These are phyloP conservation scores for Phrynocephalus versicolor DNA, from an alignment of 2,113 vertebrate species.

Conservation along the genomic window DNA sequence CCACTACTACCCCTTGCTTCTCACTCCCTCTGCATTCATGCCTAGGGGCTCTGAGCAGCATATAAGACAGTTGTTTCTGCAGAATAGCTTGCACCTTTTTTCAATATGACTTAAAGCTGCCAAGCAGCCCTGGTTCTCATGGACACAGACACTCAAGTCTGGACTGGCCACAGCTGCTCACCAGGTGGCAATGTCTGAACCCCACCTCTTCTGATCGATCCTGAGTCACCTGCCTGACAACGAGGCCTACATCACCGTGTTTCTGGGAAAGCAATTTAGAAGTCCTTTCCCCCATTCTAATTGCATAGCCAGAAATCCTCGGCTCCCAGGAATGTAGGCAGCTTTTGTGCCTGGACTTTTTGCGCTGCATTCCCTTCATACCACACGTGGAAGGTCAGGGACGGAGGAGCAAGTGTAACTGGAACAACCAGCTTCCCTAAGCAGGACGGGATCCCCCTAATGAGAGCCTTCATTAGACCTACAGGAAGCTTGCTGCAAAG, in stretches of 20 bases:
- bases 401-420: neutral
- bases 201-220: neutral
- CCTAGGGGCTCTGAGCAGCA: neutral
- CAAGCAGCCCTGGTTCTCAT: too few species aligned
- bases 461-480: neutral
- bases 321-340: neutral
- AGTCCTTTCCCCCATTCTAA: neutral
- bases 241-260: neutral
- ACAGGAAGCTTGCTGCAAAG: neutral
- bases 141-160: neutral
- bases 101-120: too few species aligned
- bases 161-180: neutral
- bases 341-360: rapidly evolving
- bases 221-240: neutral
- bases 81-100: neutral
- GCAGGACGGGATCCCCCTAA: neutral
- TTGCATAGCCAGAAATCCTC: neutral
- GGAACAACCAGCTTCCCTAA: neutral
- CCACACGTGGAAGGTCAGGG: neutral
- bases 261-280: neutral
- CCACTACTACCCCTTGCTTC: neutral
- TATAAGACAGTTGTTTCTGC: neutral
- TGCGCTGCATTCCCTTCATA: neutral
- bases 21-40: neutral
- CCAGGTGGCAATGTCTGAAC: neutral